A percentile compares a stretch with the other conserved stretches of the same genome.
phyloP scores from a whole-genome alignment of 2,797 vertebrate genomes.

The Lophius americanus region DNA sequence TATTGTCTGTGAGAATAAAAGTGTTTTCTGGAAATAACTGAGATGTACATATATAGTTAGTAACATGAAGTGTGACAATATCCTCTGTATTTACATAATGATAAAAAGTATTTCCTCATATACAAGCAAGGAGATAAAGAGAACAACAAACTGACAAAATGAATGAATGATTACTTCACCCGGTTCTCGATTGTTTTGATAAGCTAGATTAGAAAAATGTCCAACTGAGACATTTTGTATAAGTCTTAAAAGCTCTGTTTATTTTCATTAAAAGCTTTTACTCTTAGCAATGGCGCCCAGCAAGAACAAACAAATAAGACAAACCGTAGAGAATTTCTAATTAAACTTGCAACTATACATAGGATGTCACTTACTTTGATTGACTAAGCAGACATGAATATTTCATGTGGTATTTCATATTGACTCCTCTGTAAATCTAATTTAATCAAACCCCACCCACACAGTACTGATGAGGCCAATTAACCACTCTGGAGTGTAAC shows the following conservation, averaged over 20 bases:
- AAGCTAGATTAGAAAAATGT: too few relatives aligned
- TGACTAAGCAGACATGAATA: not conserved
- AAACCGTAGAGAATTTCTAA: not conserved
- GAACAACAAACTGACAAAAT: not conserved
- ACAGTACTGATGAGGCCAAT: not conserved
- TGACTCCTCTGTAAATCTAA: not conserved
- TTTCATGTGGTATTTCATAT: not conserved
- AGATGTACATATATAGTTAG: too few relatives aligned
- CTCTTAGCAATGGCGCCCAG: too few relatives aligned
- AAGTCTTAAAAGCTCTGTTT: too few relatives aligned
- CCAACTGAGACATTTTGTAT: too few relatives aligned
- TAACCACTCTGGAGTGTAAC: not conserved
- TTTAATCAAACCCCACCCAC: not conserved
- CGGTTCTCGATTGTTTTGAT: too few relatives aligned
- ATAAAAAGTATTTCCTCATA: not conserved
- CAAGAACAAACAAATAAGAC: not conserved
- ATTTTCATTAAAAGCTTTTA: too few relatives aligned
- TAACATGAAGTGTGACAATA: not conserved
- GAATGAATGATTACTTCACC: too few relatives aligned
- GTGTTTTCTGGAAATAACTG: too few relatives aligned
- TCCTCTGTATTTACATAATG: conserved; percentile 1
- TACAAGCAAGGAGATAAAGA: not conserved
- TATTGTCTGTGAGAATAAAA: too few relatives aligned
- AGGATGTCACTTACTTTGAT: not conserved
- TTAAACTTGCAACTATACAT: not conserved